Conservation (phyloP, 2,888 invertebrate species). For the Margaritifera margaritifera region DNA sequence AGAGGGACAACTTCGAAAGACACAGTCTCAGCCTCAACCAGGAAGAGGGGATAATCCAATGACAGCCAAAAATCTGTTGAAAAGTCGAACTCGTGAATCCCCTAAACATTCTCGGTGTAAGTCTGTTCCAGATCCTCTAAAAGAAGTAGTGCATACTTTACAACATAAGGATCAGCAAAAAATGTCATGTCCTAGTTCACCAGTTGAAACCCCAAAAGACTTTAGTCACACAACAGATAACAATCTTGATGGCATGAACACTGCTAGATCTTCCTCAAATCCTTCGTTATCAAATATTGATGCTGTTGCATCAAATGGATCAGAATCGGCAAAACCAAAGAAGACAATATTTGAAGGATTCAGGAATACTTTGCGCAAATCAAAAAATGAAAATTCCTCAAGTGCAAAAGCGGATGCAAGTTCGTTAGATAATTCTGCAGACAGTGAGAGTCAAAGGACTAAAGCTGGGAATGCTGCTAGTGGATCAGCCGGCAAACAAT, state of each 20-base stretch:
- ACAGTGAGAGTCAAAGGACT: conserved; percentile 29
- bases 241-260: conserved; percentile 6
- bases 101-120: conserved; percentile 59
- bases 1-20: conserved; percentile 75
- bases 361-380: conserved; percentile 77
- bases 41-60: conserved; percentile 42
- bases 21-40: conserved; percentile 74
- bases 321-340: conserved; percentile 73
- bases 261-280: conserved; percentile 17
- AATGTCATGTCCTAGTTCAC: conserved; percentile 55
- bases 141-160: conserved; percentile 15
- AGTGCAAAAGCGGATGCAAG: conserved; percentile 33
- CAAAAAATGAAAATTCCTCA: conserved; percentile 70
- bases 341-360: conserved; percentile 79
- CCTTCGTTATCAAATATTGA: conserved; percentile 5
- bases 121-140: conserved; percentile 57
- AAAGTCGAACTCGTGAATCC: conserved; percentile 28
- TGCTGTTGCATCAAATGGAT: conserved; percentile 5
- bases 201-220: conserved; percentile 39
- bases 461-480: conserved; percentile 37
- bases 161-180: conserved; percentile 5
- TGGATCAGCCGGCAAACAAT: neutral
- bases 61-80: conserved; percentile 21
- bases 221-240: conserved; percentile 17
- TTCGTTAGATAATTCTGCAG: conserved; percentile 22